Evolutionary conservation across 2,888 invertebrate genomes (phyloP).

Genomic region (Yponomeuta sedellus): DNA sequence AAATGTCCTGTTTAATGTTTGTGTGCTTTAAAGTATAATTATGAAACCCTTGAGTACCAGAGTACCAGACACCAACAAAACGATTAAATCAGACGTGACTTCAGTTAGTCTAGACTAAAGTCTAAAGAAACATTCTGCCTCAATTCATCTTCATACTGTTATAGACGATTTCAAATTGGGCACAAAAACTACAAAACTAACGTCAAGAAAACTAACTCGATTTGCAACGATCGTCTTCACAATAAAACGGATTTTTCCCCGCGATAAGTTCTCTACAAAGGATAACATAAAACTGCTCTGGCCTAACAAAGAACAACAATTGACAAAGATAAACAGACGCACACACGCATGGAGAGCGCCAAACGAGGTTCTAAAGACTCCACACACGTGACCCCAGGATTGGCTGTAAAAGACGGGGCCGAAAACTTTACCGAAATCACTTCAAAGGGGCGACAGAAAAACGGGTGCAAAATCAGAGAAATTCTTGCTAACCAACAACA

Average conservation of each 20-base stretch:
- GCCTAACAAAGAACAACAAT: not conserved
- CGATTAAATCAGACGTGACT: too few species aligned
- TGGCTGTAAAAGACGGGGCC: not conserved
- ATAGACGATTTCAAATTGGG: too few species aligned
- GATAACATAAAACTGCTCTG: not conserved
- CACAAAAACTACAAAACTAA: too few species aligned
- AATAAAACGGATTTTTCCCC: not conserved
- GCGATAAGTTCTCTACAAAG: not conserved
- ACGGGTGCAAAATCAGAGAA: slow-evolving; percentile 14
- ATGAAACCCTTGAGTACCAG: too few species aligned
- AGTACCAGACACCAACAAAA: too few species aligned
- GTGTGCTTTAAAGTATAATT: too few species aligned
- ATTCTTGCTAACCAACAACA: slow-evolving; percentile 13
- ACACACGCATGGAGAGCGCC: not conserved
- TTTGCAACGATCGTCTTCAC: not conserved
- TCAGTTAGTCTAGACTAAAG: too few species aligned
- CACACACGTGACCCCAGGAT: not conserved
- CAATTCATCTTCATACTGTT: too few species aligned
- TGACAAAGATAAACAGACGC: not conserved
- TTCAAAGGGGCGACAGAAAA: slow-evolving; percentile 1
- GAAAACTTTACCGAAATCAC: not conserved
- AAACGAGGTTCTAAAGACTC: not conserved
- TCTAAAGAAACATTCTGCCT: too few species aligned
- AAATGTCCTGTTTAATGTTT: too few species aligned
- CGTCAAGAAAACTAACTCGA: not conserved